Base-by-base conservation (phyloP, 2,113 vertebrate species). In the Zeus faber region DNA sequence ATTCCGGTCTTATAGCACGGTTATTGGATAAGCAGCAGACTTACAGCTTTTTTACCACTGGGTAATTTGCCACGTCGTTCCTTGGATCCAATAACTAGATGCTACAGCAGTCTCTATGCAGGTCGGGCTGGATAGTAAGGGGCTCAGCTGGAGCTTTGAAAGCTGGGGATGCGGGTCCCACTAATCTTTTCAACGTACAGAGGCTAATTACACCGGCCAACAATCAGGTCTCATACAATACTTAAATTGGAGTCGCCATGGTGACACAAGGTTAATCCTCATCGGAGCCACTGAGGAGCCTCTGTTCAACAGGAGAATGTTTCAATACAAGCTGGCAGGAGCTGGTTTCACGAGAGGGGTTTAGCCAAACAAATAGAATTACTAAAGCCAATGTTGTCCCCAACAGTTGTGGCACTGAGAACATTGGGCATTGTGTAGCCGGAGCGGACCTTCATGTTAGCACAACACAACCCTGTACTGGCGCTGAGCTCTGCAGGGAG, bases 211-310 rank as follows among this genome's bases (percentile, higher is more conserved):
- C 39, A 44, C 25, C 31, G 66, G 40, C 47, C 49, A 48, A 64
- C 24, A 50, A 43, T 41, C 52, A 51, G 54, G 43, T 55, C 56
- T 14, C 37, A 66, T 47, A 31, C 21, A 31, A 21, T 22, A 27
- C 49, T 67, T 56, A 22, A 55, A 49, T 64, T 48, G 39, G 45
- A 63, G 65, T 64, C 64, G 31, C 49, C 63, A 23, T n/a, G 3
- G 27, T 49, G 51, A 72, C 72, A 69, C 72, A 74, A 70, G 72
- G 64, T 77, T 77, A 76, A 83, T 81, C 75, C 71, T 35, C 50
- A 17, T 2, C 33, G 49, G 63, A 74, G 72, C 58, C 47, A 31
- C 47, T 11, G n/a, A n/a, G n/a, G n/a, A n/a, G n/a, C 14, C 47
- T 62, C 74, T 57, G 71, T 41, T 62, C 54, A 63, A 46, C 18